Percentiles rank a stretch among this genome's conserved stretches.
Conservation (phyloP, 37 sponge, comb jelly and placozoan genomes). For the Haliclona indistincta region DNA sequence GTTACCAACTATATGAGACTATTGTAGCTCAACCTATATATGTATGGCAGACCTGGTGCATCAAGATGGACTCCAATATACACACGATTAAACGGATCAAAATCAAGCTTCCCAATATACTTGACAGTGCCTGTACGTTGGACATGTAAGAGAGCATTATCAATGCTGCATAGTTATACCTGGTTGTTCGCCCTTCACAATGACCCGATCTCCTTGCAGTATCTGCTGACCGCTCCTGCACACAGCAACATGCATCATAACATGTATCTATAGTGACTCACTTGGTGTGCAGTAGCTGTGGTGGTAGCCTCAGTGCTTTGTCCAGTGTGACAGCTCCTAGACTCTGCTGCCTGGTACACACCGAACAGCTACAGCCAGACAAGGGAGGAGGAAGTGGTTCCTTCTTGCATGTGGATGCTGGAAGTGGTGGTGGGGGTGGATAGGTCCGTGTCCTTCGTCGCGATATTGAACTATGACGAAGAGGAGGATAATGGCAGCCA, state of each 20-base stretch:
- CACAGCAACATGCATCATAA: no score
- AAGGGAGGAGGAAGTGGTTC: slow-evolving; percentile 80
- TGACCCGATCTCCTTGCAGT: slow-evolving; percentile 74
- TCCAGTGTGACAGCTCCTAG: slow-evolving; percentile 67
- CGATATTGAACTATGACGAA: no score
- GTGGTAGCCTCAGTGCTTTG: neutral
- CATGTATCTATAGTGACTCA: neutral
- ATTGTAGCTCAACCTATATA: neutral
- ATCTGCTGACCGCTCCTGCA: slow-evolving; percentile 87
- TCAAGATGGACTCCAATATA: slow-evolving; percentile 75
- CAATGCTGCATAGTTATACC: slow-evolving; percentile 4
- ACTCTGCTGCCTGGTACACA: slow-evolving; percentile 74
- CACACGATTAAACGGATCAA: slow-evolving; percentile 32
- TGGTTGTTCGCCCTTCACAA: slow-evolving; percentile 73
- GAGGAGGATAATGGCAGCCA: no score
- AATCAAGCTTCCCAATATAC: slow-evolving; percentile 79
- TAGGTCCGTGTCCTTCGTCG: slow-evolving; percentile 5
- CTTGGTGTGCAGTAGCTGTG: slow-evolving; percentile 31
- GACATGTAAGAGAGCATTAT: neutral
- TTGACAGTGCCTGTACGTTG: slow-evolving; percentile 46
- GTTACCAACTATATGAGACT: slow-evolving; percentile 44
- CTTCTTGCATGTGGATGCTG: slow-evolving; percentile 12
- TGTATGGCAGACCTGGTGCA: slow-evolving; percentile 35
- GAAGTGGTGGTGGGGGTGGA: slow-evolving; percentile 4
- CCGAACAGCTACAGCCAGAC: slow-evolving; percentile 79